Base-by-base conservation (phyloP, 2,797 vertebrate genomes). In the Streptopelia turtur region DNA sequence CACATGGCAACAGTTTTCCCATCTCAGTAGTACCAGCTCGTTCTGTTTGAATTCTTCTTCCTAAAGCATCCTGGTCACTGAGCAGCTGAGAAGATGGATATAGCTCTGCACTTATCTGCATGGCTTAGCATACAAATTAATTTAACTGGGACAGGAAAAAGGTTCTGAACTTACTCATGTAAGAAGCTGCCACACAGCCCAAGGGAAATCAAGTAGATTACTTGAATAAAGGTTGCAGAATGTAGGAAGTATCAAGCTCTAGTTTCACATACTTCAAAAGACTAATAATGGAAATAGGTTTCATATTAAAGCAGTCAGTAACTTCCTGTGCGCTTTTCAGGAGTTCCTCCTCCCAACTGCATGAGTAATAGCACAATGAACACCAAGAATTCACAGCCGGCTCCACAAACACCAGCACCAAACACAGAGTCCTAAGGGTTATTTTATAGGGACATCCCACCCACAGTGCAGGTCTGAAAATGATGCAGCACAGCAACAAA, bases 121-220 rank as follows among this genome's bases (percentile, higher is more conserved):
- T 87, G 91, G 78, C 59, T 93, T 78, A 74, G 88, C 75, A 89
- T 92, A 91, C 66, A 82, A 68, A 76, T 94, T 74, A 81, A 80
- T 86, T 92, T 78, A 93, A 86, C 61, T 78, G 41, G 90, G 89
- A 83, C 60, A 87, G 66, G n/a, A 77, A 70, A 56, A 91, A 74
- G 71, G 33, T 70, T 83, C 81, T 90, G 52, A 90, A 91, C 52
- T 92, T 80, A 65, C 56, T 84, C 22, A 2, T 20, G 56, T 85
- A 52, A 94, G 75, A 91, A 89, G 77, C 78, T 53, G 41, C 56
- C 27, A 55, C 27, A 55, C 39, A 56, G 69, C 83, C 61, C 69
- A 24, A 60, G 78, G 75, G 75, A 95, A 94, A 92, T 80, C 81
- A 92, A 47, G 35, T 13, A 80, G 70, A 72, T 87, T 72, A 83